phyloP scores from a whole-genome alignment of 2,797 vertebrate species.

The Cephalopachus bancanus region DNA sequence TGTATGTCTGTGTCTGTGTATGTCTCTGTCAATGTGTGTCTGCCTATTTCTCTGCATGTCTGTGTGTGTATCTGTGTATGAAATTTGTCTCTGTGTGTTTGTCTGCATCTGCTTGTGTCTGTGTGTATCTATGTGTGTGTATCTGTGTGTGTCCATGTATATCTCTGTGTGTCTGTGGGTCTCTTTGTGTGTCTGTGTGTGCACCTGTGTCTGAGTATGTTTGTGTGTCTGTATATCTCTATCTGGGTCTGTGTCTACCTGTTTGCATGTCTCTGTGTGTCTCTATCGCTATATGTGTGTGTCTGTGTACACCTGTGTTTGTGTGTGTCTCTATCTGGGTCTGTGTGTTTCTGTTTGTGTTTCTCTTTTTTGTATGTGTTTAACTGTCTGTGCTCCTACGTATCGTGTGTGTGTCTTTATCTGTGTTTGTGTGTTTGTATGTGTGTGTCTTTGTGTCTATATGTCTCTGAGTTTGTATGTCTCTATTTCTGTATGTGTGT shows the following conservation, averaged over 20 bases:
- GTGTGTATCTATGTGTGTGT: rapidly evolving
- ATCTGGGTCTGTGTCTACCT: not conserved
- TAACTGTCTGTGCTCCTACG: not conserved
- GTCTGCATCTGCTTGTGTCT: not conserved
- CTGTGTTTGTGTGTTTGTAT: not conserved
- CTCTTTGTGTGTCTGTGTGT: not conserved
- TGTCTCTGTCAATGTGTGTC: constrained; percentile 30
- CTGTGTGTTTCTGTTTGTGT: not conserved
- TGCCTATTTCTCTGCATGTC: not conserved
- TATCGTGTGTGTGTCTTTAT: not conserved
- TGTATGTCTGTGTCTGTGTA: not conserved
- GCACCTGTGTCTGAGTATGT: not conserved
- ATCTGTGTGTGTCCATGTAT: not conserved
- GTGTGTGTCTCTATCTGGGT: not conserved
- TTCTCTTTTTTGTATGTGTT: not conserved
- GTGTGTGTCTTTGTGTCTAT: not conserved
- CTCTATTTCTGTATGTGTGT: not conserved
- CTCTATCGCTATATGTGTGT: not conserved
- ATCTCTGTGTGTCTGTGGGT: not conserved
- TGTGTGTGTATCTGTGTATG: not conserved
- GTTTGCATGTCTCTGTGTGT: not conserved
- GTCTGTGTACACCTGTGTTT: not conserved
- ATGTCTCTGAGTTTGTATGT: not conserved
- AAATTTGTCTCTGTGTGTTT: not conserved
- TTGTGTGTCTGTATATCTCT: no score